Evolutionary conservation across 2,113 vertebrate species (phyloP), one percentile per base, ranked within the genome.

Genomic region (Syngnathus typhle): DNA sequence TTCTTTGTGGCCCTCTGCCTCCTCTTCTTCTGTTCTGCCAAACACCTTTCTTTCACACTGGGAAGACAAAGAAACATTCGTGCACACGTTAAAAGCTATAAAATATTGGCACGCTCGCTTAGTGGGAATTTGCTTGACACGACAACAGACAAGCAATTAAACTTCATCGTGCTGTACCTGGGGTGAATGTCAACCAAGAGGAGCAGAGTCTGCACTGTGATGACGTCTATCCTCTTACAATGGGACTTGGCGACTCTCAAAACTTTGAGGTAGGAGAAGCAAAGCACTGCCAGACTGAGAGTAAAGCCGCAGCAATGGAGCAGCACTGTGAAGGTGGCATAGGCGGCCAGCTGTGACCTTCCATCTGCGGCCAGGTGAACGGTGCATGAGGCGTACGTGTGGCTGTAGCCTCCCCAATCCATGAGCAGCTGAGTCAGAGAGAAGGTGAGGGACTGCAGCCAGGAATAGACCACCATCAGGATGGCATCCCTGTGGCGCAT

Each of bases 171-270:
- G 4, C 38, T 10, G 9, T 84, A 91, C 92, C 93, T 92, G 80
- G 92, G 93, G 62, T 92, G 93, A 58, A 94, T 91, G 71, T 93
- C 92, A 18, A 93, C 90, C 62, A 94, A 81, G 81, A 92, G 87
- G 60, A 93, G 88, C 56, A 93, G 85, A 6, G 88, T 92, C 82
- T 92, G 92, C 87, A 91, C 89, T 6, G 93, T 91, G 44, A 93
- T 91, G 1, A 93, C 78, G 21, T 92, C 87, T 64, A 92, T 91
- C 85, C 88, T 81, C 80, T 85, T 90, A 88, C 93, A 93, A 82
- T 92, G 93, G 69, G 91, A 92, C 43, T 91, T 80, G 9, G 92
- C 92, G 76, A 92, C 92, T 75, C 82, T 85, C 70, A 92, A 70
- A 71, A 93, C 92, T 80, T 91, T 89, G 73, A 92, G 81, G 71